Evolutionary conservation across 2,797 vertebrate genomes (phyloP), one percentile per base, ranked within the genome.

Genomic region (Squalus acanthias): DNA sequence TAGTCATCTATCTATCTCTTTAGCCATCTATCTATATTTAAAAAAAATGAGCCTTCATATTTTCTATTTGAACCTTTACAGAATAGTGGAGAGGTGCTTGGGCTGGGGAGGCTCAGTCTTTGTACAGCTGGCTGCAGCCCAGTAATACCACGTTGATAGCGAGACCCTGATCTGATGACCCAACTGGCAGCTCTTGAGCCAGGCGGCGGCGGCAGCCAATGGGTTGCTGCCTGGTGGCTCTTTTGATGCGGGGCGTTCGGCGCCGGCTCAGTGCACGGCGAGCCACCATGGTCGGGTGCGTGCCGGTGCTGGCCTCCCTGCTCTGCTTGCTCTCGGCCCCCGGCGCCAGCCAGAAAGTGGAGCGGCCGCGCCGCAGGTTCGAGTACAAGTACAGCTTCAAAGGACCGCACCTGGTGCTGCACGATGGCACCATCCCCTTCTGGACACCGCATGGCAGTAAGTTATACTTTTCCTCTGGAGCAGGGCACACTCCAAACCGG

Each of bases 331-430:
- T 74, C 70, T 9, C 94, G 13, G 94, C 69, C 57, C 26, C 13
- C 13, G 7, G 3, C 94, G 0, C 2, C 69, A 33, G 69, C 50
- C 94, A 76, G 46, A 33, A 8, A 17, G 69, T 0, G 13, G 53
- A 24, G 12, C 24, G 0, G 0, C 91, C 95, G 88, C 97, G 96
- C 74, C 96, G 65, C 24, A 97, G 96, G 95, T 97, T 97, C 97
- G 97, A 98, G 39, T 97, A 97, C 95, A 97, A 98, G 96, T 91
- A 97, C 96, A 97, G 97, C 96, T 97, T 97, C 97, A 97, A 97
- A 96, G 97, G 97, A 50, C 97, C 97, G 1, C 97, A 96, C n/a
- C 82, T 97, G 96, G 97, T 97, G 5, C 70, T 96, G 88, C 96
- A 96, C 0, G 97, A 96, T 72, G 96, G 96, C 74, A 96, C 96